These are phyloP conservation scores for Ophion ellenae DNA, from an alignment of 2,888 invertebrate genomes.

Conservation along the genomic window DNA sequence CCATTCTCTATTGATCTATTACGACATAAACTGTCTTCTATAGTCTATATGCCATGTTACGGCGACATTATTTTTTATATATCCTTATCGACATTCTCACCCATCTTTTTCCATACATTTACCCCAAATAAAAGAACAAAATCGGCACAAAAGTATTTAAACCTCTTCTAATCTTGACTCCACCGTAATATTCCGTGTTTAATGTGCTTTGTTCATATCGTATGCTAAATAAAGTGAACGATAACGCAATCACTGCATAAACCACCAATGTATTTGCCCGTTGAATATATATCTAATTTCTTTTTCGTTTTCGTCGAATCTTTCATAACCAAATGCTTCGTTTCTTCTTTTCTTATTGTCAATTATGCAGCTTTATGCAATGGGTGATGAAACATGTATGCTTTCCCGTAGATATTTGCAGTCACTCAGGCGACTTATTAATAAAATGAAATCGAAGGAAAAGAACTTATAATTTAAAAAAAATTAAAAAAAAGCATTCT, in stretches of 20 bases:
- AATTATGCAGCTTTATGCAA: slow-evolving; percentile 51
- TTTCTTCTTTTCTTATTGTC: slow-evolving; percentile 7
- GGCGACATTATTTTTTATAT: slow-evolving; percentile 1
- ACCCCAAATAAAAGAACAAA: slow-evolving; percentile 22
- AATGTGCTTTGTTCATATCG: slow-evolving; percentile 46
- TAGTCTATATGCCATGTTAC: slow-evolving; percentile 1
- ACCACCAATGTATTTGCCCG: slow-evolving; percentile 7
- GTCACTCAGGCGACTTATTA: slow-evolving; percentile 24
- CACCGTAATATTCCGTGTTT: no score
- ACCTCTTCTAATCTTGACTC: no score
- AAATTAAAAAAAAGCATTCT: neutral
- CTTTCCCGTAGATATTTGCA: slow-evolving; percentile 50
- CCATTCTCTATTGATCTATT: no score
- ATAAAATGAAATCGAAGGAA: slow-evolving; percentile 17
- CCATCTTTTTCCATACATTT: slow-evolving; percentile 40
- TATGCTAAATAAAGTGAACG: slow-evolving; percentile 42
- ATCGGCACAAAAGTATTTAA: slow-evolving; percentile 11
- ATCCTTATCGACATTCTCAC: slow-evolving; percentile 35
- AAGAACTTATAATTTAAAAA: neutral
- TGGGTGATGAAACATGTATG: slow-evolving; percentile 51
- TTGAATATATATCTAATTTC: no score
- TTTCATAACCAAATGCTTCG: neutral
- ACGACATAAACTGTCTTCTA: neutral
- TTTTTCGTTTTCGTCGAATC: no score
- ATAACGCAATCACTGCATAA: slow-evolving; percentile 59